Base-by-base conservation (phyloP, 2,888 invertebrate species). In the Aromia moschata region DNA sequence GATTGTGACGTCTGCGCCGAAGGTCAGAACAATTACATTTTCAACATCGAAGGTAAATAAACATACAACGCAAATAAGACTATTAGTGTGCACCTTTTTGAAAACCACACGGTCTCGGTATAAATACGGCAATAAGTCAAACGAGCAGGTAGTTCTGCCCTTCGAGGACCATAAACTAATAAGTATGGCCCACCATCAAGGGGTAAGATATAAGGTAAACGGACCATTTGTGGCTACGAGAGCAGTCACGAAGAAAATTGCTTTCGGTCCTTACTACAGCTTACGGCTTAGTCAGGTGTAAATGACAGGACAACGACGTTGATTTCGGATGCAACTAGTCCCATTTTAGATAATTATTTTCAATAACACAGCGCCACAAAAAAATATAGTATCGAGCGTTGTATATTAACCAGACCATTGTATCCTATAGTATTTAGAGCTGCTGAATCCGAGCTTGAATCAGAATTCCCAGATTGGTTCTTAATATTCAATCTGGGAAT, bases 181-280 rank as follows among this genome's bases (percentile, higher is more conserved):
- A 43, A 43, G 16, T 54, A 18, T 17, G 11, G 45, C 16, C 60
- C 31, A 55, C 37, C 65, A 53, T 60, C 56, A 52, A 58, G 63
- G 62, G 62, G 63, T 60, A 58, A 62, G 58, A 47, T 54, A 36
- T 55, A 60, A 56, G 46, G 52, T 58, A 58, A 64, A 64, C 56
- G 56, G 51, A 47, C 53, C 55, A 52, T 56, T 63, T 65, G 65
- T 58, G 62, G 62, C 52, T 25, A 54, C 17, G 45, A 59, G 58
- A 54, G 47, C 47, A 49, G 51, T 33, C 43, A 41, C 45, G 38
- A 51, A 53, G 44, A 54, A 58, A 46, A 37, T 41, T 54, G 12
- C 54, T 44, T 44, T 54, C 54, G 4, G 20, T 10, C 16, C 37
- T 11, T 18, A 30, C n/a, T n/a, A n/a, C n/a, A 38, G 38, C 38